A percentile compares a stretch with the other conserved stretches of the same genome.
Conservation (phyloP, 2,113 vertebrate species). For the Myrmecophaga tridactyla region DNA sequence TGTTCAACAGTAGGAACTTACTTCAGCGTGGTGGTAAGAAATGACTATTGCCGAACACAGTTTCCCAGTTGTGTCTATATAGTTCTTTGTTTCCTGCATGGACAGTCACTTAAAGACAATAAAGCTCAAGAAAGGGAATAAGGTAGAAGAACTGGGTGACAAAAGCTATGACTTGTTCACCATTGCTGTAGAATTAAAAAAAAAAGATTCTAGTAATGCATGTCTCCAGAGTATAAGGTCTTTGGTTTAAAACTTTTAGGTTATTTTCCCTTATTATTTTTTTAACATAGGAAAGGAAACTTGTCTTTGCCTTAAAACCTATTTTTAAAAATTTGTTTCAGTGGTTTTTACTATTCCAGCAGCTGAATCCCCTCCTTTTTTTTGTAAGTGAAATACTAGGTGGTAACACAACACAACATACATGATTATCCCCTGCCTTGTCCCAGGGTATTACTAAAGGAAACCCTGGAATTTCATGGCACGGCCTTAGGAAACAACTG, state of each 20-base stretch:
- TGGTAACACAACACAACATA: not conserved
- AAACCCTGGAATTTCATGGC: not conserved
- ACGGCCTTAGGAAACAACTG: not conserved
- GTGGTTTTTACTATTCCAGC: not conserved
- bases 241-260: not conserved
- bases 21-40: not conserved
- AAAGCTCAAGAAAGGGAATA: not conserved
- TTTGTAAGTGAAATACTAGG: not conserved
- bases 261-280: not conserved
- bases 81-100: not conserved
- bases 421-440: not conserved
- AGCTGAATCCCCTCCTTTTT: not conserved
- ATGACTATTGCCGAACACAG: not conserved
- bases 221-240: not conserved
- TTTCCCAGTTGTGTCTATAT: not conserved
- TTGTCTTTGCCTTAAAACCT: conserved; percentile 19
- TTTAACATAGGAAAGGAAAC: not conserved
- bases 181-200: not conserved
- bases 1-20: not conserved
- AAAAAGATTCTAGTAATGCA: not conserved
- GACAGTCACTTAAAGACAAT: not conserved
- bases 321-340: not conserved
- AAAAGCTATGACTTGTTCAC: not conserved
- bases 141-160: not conserved
- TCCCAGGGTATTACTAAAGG: not conserved